phyloP scores from a whole-genome alignment of 2,113 vertebrate species.

The Brachyhypopomus occidentalis region DNA sequence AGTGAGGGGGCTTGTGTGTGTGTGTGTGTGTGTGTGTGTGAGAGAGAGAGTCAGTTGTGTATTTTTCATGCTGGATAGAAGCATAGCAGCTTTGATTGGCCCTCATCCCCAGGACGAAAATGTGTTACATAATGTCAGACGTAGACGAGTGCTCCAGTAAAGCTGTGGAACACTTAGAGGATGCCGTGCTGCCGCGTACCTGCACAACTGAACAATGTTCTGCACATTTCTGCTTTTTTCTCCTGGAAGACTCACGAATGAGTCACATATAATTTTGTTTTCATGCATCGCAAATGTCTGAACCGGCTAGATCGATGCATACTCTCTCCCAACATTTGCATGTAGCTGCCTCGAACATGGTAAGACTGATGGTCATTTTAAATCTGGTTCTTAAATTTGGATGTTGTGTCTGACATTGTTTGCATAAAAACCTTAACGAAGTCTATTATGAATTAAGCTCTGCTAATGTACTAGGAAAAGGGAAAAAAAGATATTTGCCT shows the following conservation, averaged over 20 bases:
- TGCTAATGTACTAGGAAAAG: not conserved
- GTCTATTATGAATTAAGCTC: not conserved
- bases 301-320: slow-evolving; percentile 12
- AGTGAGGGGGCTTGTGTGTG: slow-evolving; percentile 24
- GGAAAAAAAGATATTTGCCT: not conserved
- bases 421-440: slow-evolving; percentile 9
- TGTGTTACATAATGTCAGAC: slow-evolving; percentile 54
- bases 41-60: not conserved
- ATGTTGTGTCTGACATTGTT: not conserved
- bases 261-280: slow-evolving; percentile 17
- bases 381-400: not conserved
- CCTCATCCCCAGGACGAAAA: slow-evolving; percentile 32
- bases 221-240: not conserved
- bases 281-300: slow-evolving; percentile 13
- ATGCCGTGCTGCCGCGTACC: not conserved
- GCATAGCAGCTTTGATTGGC: slow-evolving; percentile 46
- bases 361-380: slow-evolving; percentile 13
- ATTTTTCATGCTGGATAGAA: slow-evolving; percentile 7
- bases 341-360: slow-evolving; percentile 15
- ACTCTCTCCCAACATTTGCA: slow-evolving; percentile 7
- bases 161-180: slow-evolving; percentile 36
- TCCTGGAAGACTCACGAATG: slow-evolving; percentile 10
- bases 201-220: not conserved
- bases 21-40: slow-evolving; percentile 50
- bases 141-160: slow-evolving; percentile 31